Evolutionary conservation across 2,113 vertebrate species (phyloP), one percentile per base, ranked within the genome.

Genomic region (Heliornis fulica): DNA sequence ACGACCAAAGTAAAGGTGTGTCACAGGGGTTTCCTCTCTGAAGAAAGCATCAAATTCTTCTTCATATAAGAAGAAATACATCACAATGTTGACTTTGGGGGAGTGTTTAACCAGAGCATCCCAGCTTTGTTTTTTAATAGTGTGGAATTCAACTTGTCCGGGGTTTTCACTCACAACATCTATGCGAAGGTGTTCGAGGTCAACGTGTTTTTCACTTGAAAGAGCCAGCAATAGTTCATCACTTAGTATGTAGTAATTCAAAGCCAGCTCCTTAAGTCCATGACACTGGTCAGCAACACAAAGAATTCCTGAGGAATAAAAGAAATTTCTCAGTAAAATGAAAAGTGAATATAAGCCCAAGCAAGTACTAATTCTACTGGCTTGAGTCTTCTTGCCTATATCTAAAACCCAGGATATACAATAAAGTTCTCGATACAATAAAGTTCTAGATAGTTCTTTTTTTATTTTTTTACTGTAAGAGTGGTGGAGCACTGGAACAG

Each of bases 211-310:
- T 77, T 98, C 98, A 32, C 97, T 98, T 5, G 98, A 98, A 11
- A 98, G 97, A 16, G 98, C 98, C 90, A 98, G 93, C 41, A 98
- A 87, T 36, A 98, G 96, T 56, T 98, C 97, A 38, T 98, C 98
- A 20, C 98, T 98, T 68, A 98, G 13, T 32, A 98, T 97, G 87
- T 98, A 98, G 91, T 98, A 98, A 92, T 98, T 98, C 82, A 98
- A 95, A 53, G 98, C 98, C 86, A 98, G 97, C 93, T 98, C 98
- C 31, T 98, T 95, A 38, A 98, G 97, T 54, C 98, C 98, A 8
- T 98, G 98, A 78, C 98, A 98, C 88, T 98, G 98, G 72, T 98
- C 98, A 51, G 98, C 98, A 51, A 98, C 98, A 90, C 98, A 98
- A n/a, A 98, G 97, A 83, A 98, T 98, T 32, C 98, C 98, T 98